Base-by-base conservation (phyloP, 1,140 invertebrate genomes). In the Leptinotarsa undecemlineata region DNA sequence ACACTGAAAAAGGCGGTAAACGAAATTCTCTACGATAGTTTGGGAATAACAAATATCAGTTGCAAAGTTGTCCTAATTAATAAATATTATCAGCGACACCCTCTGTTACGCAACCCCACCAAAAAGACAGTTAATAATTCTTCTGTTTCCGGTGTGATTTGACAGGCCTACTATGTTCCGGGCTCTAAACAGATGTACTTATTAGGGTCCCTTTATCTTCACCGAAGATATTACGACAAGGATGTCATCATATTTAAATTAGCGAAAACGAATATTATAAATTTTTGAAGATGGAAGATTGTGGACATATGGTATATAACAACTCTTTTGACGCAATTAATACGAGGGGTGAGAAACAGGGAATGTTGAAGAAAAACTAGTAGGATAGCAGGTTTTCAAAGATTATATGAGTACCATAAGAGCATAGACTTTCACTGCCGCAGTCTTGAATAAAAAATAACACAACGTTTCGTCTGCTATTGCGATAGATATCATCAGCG, bases 221-320 rank as follows among this genome's bases (percentile, higher is more conserved):
- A 80, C 78, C 74, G 66, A 69, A 78, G 74, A 78, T 76, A 77
- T 68, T 64, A 74, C 64, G 63, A 77, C 75, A 72, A 73, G 74
- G 76, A 78, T 80, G 79, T 80, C 79, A 80, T 80, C 79, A 74
- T 80, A 80, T 80, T 80, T 80, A 80, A 80, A 80, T 80, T 80
- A 78, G 79, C 77, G 71, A 76, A 76, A 78, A 74, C 61, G 76
- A 73, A 74, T 77, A 75, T 77, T 77, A 79, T 74, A 77, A 72
- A 74, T 77, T 76, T 73, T 78, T 72, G 47, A 74, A 71, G 60
- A 74, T 68, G 57, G 42, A 67, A 77, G 68, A 74, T 77, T 69
- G 62, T 73, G 60, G 73, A 74, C 78, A 80, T 74, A 71, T 80
- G 78, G 61, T 71, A 19, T 68, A 42, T 19, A 57, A 51, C 21